phyloP scores from a whole-genome alignment of 2,797 vertebrate species.

The Gallinago solitaria region DNA sequence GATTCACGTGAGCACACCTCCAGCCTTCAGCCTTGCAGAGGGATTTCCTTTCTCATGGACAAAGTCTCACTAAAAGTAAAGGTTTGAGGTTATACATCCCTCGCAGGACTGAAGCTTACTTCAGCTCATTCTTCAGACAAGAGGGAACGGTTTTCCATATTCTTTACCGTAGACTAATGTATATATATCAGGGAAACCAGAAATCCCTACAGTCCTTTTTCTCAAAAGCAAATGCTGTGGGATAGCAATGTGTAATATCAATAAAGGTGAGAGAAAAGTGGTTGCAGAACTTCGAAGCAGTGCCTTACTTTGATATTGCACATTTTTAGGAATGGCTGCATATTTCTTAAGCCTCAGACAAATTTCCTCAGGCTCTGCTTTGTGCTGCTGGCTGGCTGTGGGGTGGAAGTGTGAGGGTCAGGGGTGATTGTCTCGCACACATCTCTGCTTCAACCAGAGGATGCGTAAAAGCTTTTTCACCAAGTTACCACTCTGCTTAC shows the following conservation, averaged over 20 bases:
- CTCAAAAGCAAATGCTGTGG: background rate
- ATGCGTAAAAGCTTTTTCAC: background rate
- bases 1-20: background rate
- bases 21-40: background rate
- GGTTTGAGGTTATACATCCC: background rate
- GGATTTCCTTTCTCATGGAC: background rate
- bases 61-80: background rate
- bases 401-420: background rate
- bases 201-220: background rate
- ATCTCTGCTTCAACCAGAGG: background rate
- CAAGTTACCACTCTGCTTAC: background rate
- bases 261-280: background rate
- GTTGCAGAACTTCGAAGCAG: background rate
- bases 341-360: background rate
- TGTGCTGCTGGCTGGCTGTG: background rate
- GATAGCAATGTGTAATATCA: background rate
- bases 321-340: background rate
- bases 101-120: background rate
- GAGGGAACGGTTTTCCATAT: background rate
- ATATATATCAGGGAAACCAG: background rate
- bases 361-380: background rate
- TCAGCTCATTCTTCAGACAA: background rate
- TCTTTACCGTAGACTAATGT: background rate
- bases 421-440: background rate
- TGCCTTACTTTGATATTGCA: background rate